Base-by-base conservation (phyloP, 2,888 invertebrate genomes). In the Thyatira batis region DNA sequence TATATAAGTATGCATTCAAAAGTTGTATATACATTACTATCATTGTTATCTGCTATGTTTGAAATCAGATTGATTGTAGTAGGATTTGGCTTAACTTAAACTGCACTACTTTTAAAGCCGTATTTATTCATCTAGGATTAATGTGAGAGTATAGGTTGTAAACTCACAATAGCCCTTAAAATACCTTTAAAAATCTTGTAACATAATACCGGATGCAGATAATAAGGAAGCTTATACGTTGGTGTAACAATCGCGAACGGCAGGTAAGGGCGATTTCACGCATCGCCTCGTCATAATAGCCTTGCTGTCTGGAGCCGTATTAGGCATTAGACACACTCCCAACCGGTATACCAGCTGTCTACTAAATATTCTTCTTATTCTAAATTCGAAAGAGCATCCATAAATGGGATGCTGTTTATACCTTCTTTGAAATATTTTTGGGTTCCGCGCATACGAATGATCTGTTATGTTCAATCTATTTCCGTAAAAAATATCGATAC, bases 221-320 rank as follows among this genome's bases (percentile, higher is more conserved):
- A 65, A 66, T 65, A 67, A 69, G 67, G 67, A 70, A 67, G 67
- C 55, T 21, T 60, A 23, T 54, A 60, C 51, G 58, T 51, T 21
- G 10, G 43, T 57, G 39, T 39, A 61, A 70, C 67, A 69, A 67
- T 61, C 55, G 50, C 43, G 45, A 51, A 61, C 56, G 62, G 49
- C 71, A 69, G 67, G 66, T 67, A 65, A 44, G 46, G 55, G 25
- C 58, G 69, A 77, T 76, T 76, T 74, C 69, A 76, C 72, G 70
- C 66, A 13, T 54, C 61, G 52, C 55, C 53, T 54, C 58, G n/a
- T 54, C 60, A 48, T 64, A 69, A 75, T 72, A 63, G 50, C 52
- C 28, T 6, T 17, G 39, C 46, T 53, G 57, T 69, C 61, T 57
- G 57, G 52, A 54, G 58, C 58, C 20, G 54, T 61, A 63, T 65